Percentiles rank a stretch among this genome's conserved stretches.
Conservation (phyloP, 2,888 invertebrate species). For the Auanema sp. region DNA sequence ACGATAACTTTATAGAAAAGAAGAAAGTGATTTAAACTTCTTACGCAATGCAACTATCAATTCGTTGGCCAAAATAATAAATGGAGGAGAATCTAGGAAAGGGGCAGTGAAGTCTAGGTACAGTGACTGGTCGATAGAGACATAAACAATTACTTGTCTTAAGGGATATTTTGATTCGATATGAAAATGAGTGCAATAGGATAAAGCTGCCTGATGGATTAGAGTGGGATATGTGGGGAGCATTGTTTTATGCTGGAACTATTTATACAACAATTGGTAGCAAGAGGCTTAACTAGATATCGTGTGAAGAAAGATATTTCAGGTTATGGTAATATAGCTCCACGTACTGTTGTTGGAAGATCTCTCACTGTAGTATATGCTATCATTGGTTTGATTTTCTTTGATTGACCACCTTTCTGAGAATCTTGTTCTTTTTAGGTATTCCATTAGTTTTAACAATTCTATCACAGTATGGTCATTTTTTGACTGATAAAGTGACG, state of each 20-base stretch:
- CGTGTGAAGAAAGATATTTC: background rate
- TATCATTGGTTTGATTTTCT: conserved; percentile 80
- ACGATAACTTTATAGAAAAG: conserved; percentile 34
- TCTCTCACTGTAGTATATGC: conserved; percentile 88
- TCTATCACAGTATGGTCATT: conserved; percentile 84
- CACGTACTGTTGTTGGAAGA: conserved; percentile 81
- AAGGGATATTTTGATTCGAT: conserved; percentile 45
- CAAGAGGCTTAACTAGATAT: conserved; percentile 66
- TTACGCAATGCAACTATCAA: conserved; percentile 38
- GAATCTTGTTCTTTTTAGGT: conserved; percentile 16
- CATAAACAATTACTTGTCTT: conserved; percentile 10
- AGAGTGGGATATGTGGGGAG: conserved; percentile 65
- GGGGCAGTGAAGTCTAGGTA: too few relatives aligned
- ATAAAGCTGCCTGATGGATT: conserved; percentile 54
- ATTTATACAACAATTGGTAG: conserved; percentile 69
- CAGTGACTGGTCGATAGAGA: background rate
- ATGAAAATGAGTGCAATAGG: conserved; percentile 45
- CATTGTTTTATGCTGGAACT: conserved; percentile 67
- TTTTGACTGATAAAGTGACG: conserved; percentile 64
- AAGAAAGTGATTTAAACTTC: conserved; percentile 36
- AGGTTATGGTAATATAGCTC: conserved; percentile 85
- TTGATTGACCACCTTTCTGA: background rate
- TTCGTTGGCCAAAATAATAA: conserved; percentile 5
- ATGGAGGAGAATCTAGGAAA: conserved; percentile 1
- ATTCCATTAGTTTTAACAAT: conserved; percentile 86